These are phyloP conservation scores for Dromiciops gliroides DNA, from an alignment of 2,113 vertebrate species.

Conservation along the genomic window DNA sequence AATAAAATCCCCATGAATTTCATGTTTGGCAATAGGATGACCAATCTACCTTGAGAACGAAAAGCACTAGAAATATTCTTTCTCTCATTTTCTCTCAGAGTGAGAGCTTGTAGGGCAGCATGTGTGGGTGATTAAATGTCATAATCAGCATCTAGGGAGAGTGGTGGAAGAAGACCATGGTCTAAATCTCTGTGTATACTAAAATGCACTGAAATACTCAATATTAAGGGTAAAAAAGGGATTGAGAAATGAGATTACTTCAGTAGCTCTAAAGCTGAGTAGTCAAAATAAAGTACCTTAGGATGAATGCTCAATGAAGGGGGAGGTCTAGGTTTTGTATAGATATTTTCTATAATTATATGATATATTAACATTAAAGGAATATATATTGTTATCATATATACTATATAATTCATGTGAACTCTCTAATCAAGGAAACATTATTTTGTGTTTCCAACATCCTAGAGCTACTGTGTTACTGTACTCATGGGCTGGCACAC, in stretches of 20 bases:
- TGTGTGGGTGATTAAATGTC: not conserved
- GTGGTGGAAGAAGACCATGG: not conserved
- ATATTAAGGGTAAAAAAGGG: not conserved
- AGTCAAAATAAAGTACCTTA: not conserved
- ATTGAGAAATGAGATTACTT: not conserved
- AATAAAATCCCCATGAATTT: not conserved
- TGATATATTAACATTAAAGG: too few species aligned
- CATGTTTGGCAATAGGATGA: not conserved
- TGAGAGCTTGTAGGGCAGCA: not conserved
- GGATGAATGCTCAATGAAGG: not conserved
- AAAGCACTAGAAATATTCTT: not conserved
- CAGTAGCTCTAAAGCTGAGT: not conserved
- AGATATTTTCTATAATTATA: too few species aligned
- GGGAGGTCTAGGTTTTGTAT: not conserved
- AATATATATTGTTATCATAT: too few species aligned
- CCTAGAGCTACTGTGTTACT: not conserved
- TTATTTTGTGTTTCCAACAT: not conserved
- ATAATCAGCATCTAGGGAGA: not conserved
- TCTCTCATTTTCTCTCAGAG: too few species aligned
- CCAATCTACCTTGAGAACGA: not conserved
- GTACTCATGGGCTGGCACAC: not conserved
- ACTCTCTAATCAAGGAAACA: not conserved
- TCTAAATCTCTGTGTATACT: not conserved
- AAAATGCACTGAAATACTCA: not conserved
- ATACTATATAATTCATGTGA: not conserved